Evolutionary conservation across 2,797 vertebrate species (phyloP), one percentile per base, ranked within the genome.

Genomic region (Danio jaintianensis): DNA sequence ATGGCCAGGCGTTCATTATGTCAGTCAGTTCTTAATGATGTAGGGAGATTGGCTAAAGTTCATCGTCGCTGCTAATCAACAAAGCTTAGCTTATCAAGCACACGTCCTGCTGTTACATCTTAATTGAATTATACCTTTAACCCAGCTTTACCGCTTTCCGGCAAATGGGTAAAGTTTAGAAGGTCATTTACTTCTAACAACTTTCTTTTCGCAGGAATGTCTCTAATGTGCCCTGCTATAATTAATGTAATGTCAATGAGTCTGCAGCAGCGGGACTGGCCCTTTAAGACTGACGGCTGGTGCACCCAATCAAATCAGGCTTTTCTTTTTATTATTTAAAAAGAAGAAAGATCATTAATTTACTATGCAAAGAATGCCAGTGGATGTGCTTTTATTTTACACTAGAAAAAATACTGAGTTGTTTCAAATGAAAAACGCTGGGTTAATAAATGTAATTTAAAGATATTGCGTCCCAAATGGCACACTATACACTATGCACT

Each of bases 51-150:
- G 58, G 75, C 71, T 63, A 59, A 82, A 82, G 83, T 81, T 86
- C 84, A 84, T 81, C 70, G 22, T 58, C 72, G 6, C 15, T 52
- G 75, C 82, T 83, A 85, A 86, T 83, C 82, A 83, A 84, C 73
- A 79, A 74, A 82, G 70, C 79, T 79, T 75, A 55, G 77, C 82
- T 85, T 84, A 83, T 87, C 81, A 82, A 79, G 81, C 69, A 52
- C 74, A 45, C 53, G 68, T 77, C 78, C 78, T 84, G 79, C 71
- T 72, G 77, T 80, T 85, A 80, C 58, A 80, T 78, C 40, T 83
- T 85, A 83, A 87, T 83, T 87, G 58, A 87, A 85, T 86, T 83
- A 82, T 75, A 83, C 84, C 66, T 81, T 82, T 67, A 81, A 74
- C 81, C 47, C 79, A 85, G 78, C 82, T 84, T 86, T 53, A 64